Evolutionary conservation across 2,797 vertebrate genomes (phyloP).

Genomic region (Hydrolagus colliei): DNA sequence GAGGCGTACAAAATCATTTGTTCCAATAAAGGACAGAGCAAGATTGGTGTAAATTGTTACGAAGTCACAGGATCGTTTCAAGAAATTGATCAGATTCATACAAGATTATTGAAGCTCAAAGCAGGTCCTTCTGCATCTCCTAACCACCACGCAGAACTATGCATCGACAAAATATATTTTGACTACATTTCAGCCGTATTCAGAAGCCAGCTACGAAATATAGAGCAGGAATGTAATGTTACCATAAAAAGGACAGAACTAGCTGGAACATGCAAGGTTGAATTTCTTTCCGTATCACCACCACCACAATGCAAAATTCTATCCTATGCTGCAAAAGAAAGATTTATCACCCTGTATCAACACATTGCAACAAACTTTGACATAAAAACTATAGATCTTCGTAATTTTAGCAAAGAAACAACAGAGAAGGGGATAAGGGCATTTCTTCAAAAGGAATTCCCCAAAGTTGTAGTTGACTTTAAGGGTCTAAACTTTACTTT

Average conservation of each 20-base stretch:
- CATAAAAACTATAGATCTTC: not conserved
- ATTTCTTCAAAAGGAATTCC: slow-evolving; percentile 38
- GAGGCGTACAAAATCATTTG: not conserved
- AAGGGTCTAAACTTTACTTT: slow-evolving; percentile 10
- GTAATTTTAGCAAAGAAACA: not conserved
- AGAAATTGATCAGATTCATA: slow-evolving; percentile 35
- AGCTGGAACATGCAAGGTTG: not conserved
- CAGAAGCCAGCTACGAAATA: slow-evolving; percentile 36
- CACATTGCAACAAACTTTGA: slow-evolving; percentile 50
- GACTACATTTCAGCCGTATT: slow-evolving; percentile 46
- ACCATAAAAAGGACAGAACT: not conserved
- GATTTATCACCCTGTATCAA: slow-evolving; percentile 59
- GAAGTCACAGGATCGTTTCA: slow-evolving; percentile 39
- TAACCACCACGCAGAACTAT: slow-evolving; percentile 20
- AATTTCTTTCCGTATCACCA: slow-evolving; percentile 35
- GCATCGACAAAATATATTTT: slow-evolving; percentile 40
- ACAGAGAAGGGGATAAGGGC: not conserved
- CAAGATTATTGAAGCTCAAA: slow-evolving; percentile 3
- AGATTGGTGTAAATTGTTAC: slow-evolving; percentile 18
- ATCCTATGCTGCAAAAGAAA: slow-evolving; percentile 41
- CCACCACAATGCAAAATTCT: not conserved
- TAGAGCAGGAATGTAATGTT: slow-evolving; percentile 33
- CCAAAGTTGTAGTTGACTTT: slow-evolving; percentile 40
- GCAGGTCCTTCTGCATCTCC: not conserved
- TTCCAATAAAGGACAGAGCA: not conserved